phyloP scores from a whole-genome alignment of 2,113 vertebrate genomes.

The Notothenia rossii region DNA sequence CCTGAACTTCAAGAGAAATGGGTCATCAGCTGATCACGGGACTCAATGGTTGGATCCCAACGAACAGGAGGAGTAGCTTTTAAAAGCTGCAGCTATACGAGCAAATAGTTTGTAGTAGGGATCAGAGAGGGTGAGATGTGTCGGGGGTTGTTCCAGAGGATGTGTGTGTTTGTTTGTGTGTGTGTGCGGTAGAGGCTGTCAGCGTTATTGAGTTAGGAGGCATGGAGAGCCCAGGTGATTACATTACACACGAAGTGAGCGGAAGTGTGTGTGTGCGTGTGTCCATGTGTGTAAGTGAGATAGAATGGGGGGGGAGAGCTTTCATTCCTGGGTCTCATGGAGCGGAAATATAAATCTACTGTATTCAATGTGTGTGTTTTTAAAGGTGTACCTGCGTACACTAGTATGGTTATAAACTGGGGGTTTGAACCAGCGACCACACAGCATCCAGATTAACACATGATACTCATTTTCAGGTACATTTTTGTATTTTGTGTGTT shows the following conservation, averaged over 20 bases:
- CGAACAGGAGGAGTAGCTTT: slow-evolving; percentile 3
- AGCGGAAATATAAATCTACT: slow-evolving; percentile 26
- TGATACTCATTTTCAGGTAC: too few relatives aligned
- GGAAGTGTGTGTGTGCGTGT: slow-evolving; percentile 59
- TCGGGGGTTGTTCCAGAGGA: slow-evolving; percentile 52
- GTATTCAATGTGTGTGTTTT: slow-evolving; percentile 21
- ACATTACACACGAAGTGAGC: slow-evolving; percentile 73
- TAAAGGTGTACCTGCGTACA: slow-evolving; percentile 19
- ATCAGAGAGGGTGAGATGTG: slow-evolving; percentile 22
- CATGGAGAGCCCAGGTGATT: slow-evolving; percentile 77
- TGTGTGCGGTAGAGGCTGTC: slow-evolving; percentile 54
- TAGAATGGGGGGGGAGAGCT: neutral
- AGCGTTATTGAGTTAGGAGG: slow-evolving; percentile 77
- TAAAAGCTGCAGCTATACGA: slow-evolving; percentile 1
- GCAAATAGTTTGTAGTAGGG: slow-evolving; percentile 1
- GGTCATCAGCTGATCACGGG: slow-evolving; percentile 31
- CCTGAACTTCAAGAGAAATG: slow-evolving; percentile 32
- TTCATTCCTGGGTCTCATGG: slow-evolving; percentile 19
- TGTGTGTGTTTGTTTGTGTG: slow-evolving; percentile 36
- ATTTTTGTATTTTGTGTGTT: too few relatives aligned
- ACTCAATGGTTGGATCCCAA: neutral
- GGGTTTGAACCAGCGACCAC: too few relatives aligned
- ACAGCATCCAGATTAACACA: too few relatives aligned
- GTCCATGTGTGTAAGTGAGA: slow-evolving; percentile 9
- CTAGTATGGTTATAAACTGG: neutral